A percentile compares a stretch with the other conserved stretches of the same genome.
phyloP scores from a whole-genome alignment of 2,888 invertebrate genomes.

The Phyto melanocephala region DNA sequence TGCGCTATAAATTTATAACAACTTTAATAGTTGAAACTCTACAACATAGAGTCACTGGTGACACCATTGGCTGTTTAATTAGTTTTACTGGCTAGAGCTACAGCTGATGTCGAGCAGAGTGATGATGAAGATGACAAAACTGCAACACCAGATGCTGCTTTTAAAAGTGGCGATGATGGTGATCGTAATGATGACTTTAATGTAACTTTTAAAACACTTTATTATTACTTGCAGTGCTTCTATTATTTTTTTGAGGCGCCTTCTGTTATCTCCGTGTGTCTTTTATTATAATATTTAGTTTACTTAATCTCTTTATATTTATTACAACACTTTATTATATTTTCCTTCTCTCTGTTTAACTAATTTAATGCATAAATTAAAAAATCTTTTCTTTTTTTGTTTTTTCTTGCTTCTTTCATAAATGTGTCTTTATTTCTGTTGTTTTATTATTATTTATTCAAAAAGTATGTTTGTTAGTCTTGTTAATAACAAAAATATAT shows the following conservation, averaged over 20 bases:
- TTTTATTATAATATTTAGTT: background rate
- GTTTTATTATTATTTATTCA: background rate
- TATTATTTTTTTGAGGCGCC: conserved; percentile 5
- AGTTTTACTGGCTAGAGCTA: conserved; percentile 29
- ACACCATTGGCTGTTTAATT: conserved; percentile 54
- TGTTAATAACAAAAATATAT: conserved; percentile 3
- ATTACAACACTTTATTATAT: conserved; percentile 31
- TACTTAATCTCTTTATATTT: conserved; percentile 48
- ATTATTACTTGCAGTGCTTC: background rate
- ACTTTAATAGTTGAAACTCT: conserved; percentile 25
- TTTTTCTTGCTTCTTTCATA: background rate
- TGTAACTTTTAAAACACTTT: conserved; percentile 10
- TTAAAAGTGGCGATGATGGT: conserved; percentile 16
- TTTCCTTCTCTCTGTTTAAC: background rate
- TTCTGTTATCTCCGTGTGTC: background rate
- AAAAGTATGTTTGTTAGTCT: conserved; percentile 17
- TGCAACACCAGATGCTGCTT: background rate
- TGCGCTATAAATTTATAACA: background rate
- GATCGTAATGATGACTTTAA: conserved; percentile 15
- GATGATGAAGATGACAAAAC: background rate
- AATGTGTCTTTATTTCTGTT: background rate
- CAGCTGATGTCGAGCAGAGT: background rate
- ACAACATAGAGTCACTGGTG: conserved; percentile 48
- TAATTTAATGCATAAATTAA: conserved; percentile 32
- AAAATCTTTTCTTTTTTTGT: conserved; percentile 2